Evolutionary conservation across 2,888 invertebrate genomes (phyloP).

Genomic region (Tipula unca): DNA sequence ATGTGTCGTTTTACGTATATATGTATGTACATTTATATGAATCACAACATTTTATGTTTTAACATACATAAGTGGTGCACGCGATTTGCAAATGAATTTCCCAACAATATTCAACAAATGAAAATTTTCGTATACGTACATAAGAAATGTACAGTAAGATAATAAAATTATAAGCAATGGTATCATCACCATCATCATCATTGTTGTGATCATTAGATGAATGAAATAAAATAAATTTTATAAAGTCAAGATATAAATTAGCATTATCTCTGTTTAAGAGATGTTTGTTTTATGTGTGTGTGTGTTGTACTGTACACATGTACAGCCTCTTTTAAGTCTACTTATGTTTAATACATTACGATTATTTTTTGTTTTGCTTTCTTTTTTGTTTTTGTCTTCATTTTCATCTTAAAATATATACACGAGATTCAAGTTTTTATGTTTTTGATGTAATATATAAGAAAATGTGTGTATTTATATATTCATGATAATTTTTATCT

Average conservation of each 20-base stretch:
- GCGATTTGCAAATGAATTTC: background rate
- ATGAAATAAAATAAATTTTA: background rate
- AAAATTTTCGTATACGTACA: no score
- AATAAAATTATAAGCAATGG: background rate
- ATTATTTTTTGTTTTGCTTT: background rate
- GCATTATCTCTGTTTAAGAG: background rate
- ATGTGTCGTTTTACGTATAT: no score
- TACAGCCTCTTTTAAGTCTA: background rate
- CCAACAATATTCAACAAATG: background rate
- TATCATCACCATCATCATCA: background rate
- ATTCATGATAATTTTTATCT: background rate
- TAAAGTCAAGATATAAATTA: background rate
- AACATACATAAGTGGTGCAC: background rate
- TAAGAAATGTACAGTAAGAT: background rate
- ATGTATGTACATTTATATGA: background rate
- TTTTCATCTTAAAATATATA: background rate
- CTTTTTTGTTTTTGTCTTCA: background rate
- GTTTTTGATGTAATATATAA: background rate
- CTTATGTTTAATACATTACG: background rate
- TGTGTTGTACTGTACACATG: background rate
- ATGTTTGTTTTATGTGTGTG: background rate
- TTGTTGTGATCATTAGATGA: background rate
- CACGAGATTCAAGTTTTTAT: background rate
- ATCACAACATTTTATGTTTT: background rate
- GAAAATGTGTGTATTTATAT: background rate